Evolutionary conservation across 2,113 vertebrate species (phyloP), one percentile per base, ranked within the genome.

Genomic region (Rhegmatorhina hoffmannsi): DNA sequence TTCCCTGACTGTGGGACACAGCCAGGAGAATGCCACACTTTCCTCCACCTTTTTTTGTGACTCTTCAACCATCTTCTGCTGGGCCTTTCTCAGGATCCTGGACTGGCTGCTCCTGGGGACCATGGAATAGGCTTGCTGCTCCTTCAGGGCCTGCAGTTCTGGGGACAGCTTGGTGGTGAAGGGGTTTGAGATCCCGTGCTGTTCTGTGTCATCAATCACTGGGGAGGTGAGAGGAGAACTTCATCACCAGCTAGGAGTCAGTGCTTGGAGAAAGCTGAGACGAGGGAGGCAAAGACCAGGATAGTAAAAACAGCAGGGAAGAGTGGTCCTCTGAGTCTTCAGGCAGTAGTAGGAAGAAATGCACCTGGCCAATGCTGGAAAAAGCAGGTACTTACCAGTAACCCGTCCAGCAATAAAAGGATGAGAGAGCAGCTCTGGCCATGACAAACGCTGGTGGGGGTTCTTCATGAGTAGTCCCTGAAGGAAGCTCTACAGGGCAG

Each of bases 381-480:
- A 85, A 93, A 60, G 18, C 6, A 60, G 53, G 25, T 47, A 97
- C 97, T 98, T 88, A 99, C 99, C 98, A 74, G 98, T 97, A 96
- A 99, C 98, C 77, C 26, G 97, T 72, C 99, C 99, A 85, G 98
- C 98, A 96, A 99, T 98, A 97, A 99, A 99, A 18, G 99, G 99
- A 81, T 99, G 99, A 93, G 98, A 97, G 55, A 99, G 97, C 55
- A 99, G 98, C 64, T 98, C 98, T 14, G 99, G 99, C 99, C 99
- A 99, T 0, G 99, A 98, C 79, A 99, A 96, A 25, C 99, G 98
- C 90, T 98, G 98, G 68, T 87, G 92, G 5, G 99, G 98, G 64
- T 99, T 98, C 98, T 99, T 99, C 90, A 98, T 99, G 64, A 99
- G 96, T 53, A 99, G 98, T 55, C 99, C 99, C 93, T 99, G 98